These are phyloP conservation scores for Mormyrus iriodes DNA, from an alignment of 2,113 vertebrate genomes.

Conservation along the genomic window DNA sequence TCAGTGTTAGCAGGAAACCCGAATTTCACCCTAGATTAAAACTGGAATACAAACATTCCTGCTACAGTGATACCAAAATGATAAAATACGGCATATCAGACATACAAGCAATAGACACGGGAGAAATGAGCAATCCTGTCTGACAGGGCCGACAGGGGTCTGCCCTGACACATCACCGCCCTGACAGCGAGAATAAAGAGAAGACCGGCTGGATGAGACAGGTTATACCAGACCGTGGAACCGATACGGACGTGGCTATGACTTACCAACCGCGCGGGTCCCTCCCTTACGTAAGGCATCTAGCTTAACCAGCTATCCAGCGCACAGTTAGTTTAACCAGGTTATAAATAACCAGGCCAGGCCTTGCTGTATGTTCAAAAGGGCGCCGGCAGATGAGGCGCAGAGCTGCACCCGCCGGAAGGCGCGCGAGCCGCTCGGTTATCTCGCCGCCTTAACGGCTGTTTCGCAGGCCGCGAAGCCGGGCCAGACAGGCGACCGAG, in stretches of 20 bases:
- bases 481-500: not conserved
- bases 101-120: not conserved
- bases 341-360: not conserved
- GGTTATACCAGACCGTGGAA: not conserved
- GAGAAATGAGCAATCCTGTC: not conserved
- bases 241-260: not conserved
- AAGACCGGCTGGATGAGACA: not conserved
- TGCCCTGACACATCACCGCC: not conserved
- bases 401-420: not conserved
- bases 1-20: not conserved
- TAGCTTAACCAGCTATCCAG: not conserved
- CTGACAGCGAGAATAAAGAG: not conserved
- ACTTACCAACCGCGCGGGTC: not conserved
- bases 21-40: not conserved
- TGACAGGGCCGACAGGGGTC: not conserved
- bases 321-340: not conserved
- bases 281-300: not conserved
- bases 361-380: not conserved
- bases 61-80: not conserved
- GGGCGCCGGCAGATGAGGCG: not conserved
- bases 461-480: not conserved
- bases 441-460: not conserved
- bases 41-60: not conserved
- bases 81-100: not conserved
- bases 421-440: not conserved